Base-by-base conservation (phyloP, 1,140 invertebrate species). In the Sinonovacula constricta region DNA sequence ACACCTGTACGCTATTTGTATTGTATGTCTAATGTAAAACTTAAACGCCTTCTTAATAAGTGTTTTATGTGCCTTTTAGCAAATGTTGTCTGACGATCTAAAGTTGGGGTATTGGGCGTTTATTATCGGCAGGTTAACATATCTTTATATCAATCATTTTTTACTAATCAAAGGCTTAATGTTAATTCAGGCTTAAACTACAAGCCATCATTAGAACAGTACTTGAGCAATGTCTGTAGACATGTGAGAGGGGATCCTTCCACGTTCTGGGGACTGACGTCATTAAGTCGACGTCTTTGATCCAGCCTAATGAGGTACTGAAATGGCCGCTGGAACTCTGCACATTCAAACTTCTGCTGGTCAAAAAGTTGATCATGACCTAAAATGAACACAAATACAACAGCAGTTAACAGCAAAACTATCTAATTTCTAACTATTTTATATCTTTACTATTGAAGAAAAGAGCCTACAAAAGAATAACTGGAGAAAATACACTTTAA, bases 351-450 rank as follows among this genome's bases (percentile, higher is more conserved):
- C 63, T 86, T 81, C 56, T 81, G 54, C 18, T 84, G 69, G 72
- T 89, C 88, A 86, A 89, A 87, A 14, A 86, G 65, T 34, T 83
- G 60, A 53, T 88, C 86, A 81, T 62, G 63, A 5, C n/a, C 30
- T 36, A 30, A 26, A 71, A 59, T n/a, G n/a, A n/a, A 36, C 14
- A 2, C 30, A 33, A 62, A 33, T 33, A 33, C 10, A 63, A 63
- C 60, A 22, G 18, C 15, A 33, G 60, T 14, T 5, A 56, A 56
- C 15, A 15, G 26, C 15, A n/a, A 24, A 15, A 56, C 53, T 56
- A n/a, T 15, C 26, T 24, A 56, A 24, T n/a, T 5, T 56, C 53
- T 22, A 24, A 56, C 53, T 56, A n/a, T 56, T 56, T 5, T n/a
- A 14, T 5, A 5, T 56, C 15, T 56, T 56, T 56, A n/a, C 53